A percentile compares a stretch with the other conserved stretches of the same genome.
Conservation (phyloP, 1,140 invertebrate species). For the Chelonus insularis region DNA sequence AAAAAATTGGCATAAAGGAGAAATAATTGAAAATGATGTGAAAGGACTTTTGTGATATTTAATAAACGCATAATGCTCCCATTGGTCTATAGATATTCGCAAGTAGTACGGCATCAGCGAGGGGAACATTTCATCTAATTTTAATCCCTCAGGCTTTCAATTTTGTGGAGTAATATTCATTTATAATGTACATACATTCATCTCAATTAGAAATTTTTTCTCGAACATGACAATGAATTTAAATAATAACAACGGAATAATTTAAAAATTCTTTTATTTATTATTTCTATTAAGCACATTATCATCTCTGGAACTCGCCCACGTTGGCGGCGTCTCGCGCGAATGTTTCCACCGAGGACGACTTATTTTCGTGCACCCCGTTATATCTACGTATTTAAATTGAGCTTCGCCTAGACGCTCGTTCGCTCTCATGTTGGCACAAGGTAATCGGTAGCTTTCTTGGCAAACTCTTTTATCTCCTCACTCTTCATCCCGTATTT, state of each 20-base stretch:
- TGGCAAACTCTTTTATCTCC: constrained; percentile 17
- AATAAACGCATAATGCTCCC: constrained; percentile 2
- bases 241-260: too few species aligned
- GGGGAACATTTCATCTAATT: constrained; percentile 4
- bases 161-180: not conserved
- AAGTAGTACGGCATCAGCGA: not conserved
- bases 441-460: constrained; percentile 15
- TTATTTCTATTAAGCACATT: constrained; percentile 10
- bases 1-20: too few species aligned
- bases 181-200: not conserved
- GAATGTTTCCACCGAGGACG: constrained; percentile 25
- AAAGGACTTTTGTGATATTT: not conserved
- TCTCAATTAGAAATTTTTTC: too few species aligned
- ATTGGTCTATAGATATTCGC: too few species aligned
- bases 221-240: too few species aligned
- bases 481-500: not conserved
- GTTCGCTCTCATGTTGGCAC: constrained; percentile 16
- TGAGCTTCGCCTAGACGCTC: constrained; percentile 23
- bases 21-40: too few species aligned
- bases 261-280: not conserved
- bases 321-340: constrained; percentile 13
- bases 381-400: constrained; percentile 25
- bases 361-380: constrained; percentile 26
- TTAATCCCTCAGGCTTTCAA: not conserved
- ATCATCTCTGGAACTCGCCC: constrained; percentile 1